Conservation (phyloP, 37 sponge, comb jelly and placozoan genomes). For the Lycopodina hypogea region DNA sequence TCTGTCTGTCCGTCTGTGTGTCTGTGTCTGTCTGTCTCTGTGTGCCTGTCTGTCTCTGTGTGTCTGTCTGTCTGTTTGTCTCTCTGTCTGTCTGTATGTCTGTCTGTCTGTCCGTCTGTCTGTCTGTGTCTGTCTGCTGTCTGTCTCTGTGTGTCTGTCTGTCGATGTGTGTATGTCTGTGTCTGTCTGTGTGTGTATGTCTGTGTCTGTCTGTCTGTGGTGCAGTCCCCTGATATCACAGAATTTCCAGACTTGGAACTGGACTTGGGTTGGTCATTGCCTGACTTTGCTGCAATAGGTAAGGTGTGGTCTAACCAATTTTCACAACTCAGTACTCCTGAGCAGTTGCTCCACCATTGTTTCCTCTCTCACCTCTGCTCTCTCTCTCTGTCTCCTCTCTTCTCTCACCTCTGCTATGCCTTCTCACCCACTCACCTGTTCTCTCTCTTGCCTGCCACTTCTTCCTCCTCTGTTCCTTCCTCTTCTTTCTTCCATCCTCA, state of each 20-base stretch:
- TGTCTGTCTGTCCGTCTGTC: slow-evolving; percentile 3
- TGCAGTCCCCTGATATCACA: not conserved
- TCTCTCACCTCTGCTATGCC: not conserved
- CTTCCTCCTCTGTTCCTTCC: not conserved
- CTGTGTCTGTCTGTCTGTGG: not conserved
- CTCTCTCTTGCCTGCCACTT: not conserved
- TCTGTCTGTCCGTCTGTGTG: not conserved
- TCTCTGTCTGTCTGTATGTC: slow-evolving; percentile 6
- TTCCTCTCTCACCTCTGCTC: not conserved
- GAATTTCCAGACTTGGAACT: slow-evolving; percentile 26
- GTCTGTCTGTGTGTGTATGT: slow-evolving; percentile 9
- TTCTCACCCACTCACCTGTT: not conserved
- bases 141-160: not conserved
- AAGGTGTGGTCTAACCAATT: not conserved
- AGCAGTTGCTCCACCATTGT: no score
- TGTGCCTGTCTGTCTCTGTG: not conserved
- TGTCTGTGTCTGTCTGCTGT: slow-evolving; percentile 9
- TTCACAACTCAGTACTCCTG: no score
- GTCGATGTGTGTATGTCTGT: slow-evolving; percentile 1
- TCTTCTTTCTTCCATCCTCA: not conserved
- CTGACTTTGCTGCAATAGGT: slow-evolving; percentile 62
- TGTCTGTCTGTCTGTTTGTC: not conserved
- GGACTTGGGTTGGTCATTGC: slow-evolving; percentile 66
- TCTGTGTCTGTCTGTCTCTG: not conserved
- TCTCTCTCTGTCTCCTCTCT: no score